Base-by-base conservation (phyloP, 1,140 invertebrate species). In the Drosophila serrata region DNA sequence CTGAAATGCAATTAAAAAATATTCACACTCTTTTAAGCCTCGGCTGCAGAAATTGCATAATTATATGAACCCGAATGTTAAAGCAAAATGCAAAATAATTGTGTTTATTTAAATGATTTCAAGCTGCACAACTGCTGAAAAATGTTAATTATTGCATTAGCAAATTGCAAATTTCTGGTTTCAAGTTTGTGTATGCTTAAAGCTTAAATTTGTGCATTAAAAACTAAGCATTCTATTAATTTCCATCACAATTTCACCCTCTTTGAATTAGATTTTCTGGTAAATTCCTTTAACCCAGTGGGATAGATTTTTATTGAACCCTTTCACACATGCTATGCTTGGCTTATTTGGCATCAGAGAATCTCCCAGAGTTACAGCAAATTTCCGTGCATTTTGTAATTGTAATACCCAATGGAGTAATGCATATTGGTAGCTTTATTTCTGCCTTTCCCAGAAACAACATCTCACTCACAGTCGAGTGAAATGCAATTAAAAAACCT, bases 401-500 rank as follows among this genome's bases (percentile, higher is more conserved):
- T 45, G 51, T 22, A 55, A 69, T 69, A 19, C 62, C 62, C 61
- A 69, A 69, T 69, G 37, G 24, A 67, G 43, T 53, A 69, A 67
- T 42, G 29, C 62, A 69, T 67, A 69, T 67, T 67, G 65, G 46
- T 48, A 67, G 22, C 65, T 67, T 48, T 37, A 42, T 64, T 65
- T 35, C 19, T 9, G 11, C n/a, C n/a, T n/a, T n/a, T 9, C 17
- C 22, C n/a, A n/a, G n/a, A n/a, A n/a, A 48, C 24, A 45, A 33
- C 29, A 15, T 37, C 37, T 12, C 39, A n/a, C 4, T n/a, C 46
- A 31, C 46, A 37, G 17, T 9, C 27, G 58, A 49, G 31, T 43
- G 45, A 68, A 68, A 77, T 35, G 63, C 61, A 86, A 59, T 59
- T 48, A 69, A 79, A 63, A 87, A 79, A 40, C 46, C 60, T 65